Percentiles rank a stretch among this genome's conserved stretches.
These are phyloP conservation scores for Myripristis jacobus DNA, from an alignment of 2,797 vertebrate genomes.

Conservation along the genomic window DNA sequence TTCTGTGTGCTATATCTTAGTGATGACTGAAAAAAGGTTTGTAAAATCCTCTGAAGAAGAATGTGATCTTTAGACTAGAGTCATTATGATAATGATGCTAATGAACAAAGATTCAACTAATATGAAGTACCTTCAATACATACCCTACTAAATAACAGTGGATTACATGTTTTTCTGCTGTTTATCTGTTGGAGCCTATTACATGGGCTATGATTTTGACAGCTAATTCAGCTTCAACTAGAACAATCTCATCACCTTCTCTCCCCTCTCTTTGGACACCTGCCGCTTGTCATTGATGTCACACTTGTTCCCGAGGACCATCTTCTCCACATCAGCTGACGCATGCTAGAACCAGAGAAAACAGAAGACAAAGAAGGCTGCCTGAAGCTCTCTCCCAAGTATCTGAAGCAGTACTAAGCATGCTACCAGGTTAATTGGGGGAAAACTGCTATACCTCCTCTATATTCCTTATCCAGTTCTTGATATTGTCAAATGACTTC, in stretches of 20 bases:
- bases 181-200: too few relatives aligned
- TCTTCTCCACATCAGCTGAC: constrained; percentile 96
- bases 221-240: not conserved
- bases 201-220: not conserved
- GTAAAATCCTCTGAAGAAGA: too few relatives aligned
- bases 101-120: too few relatives aligned
- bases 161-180: too few relatives aligned
- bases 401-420: not conserved
- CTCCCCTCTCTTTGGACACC: constrained; percentile 94
- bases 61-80: too few relatives aligned
- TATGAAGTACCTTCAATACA: too few relatives aligned
- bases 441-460: constrained; percentile 89
- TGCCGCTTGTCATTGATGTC: constrained; percentile 98
- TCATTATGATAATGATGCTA: too few relatives aligned
- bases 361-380: not conserved
- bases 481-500: constrained; percentile 99
- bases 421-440: not conserved
- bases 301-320: constrained; percentile 99
- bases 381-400: not conserved
- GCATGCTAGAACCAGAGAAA: constrained; percentile 87
- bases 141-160: too few relatives aligned
- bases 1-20: not conserved
- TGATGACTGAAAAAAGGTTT: not conserved
- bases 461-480: constrained; percentile 99
- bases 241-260: constrained; percentile 86